Conservation (phyloP, 2,888 invertebrate genomes). For the Merodon equestris region DNA sequence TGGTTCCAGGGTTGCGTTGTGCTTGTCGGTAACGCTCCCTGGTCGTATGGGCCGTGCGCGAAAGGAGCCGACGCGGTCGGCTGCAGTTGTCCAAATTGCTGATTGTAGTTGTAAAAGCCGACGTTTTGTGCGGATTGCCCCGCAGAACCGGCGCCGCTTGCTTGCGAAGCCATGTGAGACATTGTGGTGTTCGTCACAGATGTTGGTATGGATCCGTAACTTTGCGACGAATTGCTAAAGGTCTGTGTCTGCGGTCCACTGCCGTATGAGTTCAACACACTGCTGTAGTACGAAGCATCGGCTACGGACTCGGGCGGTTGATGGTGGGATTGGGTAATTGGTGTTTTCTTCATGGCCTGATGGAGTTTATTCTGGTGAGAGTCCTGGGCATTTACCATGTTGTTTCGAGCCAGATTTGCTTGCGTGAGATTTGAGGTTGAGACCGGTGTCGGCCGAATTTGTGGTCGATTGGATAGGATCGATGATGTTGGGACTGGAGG, state of each 20-base stretch:
- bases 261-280: constrained; percentile 76
- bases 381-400: constrained; percentile 77
- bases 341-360: constrained; percentile 75
- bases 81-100: constrained; percentile 52
- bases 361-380: constrained; percentile 77
- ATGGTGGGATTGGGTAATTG: constrained; percentile 70
- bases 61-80: constrained; percentile 27
- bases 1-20: constrained; percentile 53
- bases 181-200: constrained; percentile 17
- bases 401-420: constrained; percentile 76
- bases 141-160: constrained; percentile 8
- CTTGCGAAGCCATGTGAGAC: constrained; percentile 27
- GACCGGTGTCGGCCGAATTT: constrained; percentile 70
- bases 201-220: constrained; percentile 43
- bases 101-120: constrained; percentile 55
- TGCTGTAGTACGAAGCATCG: constrained; percentile 77
- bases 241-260: constrained; percentile 42
- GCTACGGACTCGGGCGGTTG: constrained; percentile 75
- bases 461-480: constrained; percentile 70
- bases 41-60: constrained; percentile 53
- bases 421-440: constrained; percentile 59
- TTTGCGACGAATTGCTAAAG: constrained; percentile 45
- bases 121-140: constrained; percentile 54
- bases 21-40: constrained; percentile 37
- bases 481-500: constrained; percentile 46